Conservation (phyloP, 2,113 vertebrate genomes). For the Zosterops lateralis region DNA sequence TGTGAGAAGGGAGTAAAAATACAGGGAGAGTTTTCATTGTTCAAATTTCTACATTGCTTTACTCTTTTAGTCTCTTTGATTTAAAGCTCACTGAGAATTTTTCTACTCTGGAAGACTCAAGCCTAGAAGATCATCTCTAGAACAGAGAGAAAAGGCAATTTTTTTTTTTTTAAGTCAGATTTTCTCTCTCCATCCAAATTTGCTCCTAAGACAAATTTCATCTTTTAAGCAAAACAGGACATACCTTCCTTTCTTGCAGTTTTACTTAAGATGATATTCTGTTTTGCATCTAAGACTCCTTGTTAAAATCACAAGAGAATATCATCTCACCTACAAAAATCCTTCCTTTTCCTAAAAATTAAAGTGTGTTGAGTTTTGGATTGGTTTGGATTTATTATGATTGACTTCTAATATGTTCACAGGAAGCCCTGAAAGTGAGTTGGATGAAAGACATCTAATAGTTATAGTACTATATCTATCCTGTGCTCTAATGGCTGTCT, state of each 20-base stretch:
- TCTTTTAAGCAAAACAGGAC: not conserved
- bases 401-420: not conserved
- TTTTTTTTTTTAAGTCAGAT: not conserved
- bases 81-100: not conserved
- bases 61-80: slow-evolving; percentile 4
- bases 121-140: not conserved
- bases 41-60: not conserved
- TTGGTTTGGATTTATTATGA: not conserved
- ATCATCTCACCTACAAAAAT: not conserved
- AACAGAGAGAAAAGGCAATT: not conserved
- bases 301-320: not conserved
- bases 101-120: not conserved
- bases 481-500: not conserved
- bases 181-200: not conserved
- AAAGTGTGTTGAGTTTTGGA: not conserved
- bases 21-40: not conserved
- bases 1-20: not conserved
- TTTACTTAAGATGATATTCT: not conserved
- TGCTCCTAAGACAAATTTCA: not conserved
- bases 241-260: not conserved
- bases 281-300: not conserved
- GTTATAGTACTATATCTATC: not conserved
- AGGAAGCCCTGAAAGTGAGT: slow-evolving; percentile 20
- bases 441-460: slow-evolving; percentile 14
- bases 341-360: slow-evolving; percentile 2